phyloP scores from a whole-genome alignment of 2,888 invertebrate species.

The Tachina lurida region DNA sequence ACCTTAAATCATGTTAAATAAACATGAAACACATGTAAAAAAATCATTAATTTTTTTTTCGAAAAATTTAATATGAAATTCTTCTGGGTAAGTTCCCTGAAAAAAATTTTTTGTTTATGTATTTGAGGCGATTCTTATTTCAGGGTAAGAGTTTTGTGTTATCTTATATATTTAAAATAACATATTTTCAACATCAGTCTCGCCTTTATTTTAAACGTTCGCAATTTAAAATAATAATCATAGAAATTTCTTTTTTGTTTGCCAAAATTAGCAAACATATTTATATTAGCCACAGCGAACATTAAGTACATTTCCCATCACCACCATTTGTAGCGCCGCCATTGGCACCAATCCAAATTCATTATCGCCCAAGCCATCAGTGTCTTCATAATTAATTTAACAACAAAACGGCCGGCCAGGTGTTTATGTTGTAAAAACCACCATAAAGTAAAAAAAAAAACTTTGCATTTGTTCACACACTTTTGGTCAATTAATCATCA shows the following conservation, averaged over 20 bases:
- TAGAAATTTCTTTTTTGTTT: neutral
- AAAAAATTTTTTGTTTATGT: too few species aligned
- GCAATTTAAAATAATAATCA: neutral
- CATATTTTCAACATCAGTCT: too few species aligned
- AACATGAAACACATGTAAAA: too few species aligned
- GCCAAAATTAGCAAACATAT: neutral
- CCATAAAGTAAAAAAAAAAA: slow-evolving; percentile 11
- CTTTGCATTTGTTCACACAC: slow-evolving; percentile 29
- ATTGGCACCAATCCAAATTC: slow-evolving; percentile 14
- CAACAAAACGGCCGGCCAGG: slow-evolving; percentile 10
- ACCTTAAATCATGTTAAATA: too few species aligned
- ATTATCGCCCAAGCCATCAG: slow-evolving; percentile 1
- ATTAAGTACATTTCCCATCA: neutral
- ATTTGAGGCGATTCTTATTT: too few species aligned
- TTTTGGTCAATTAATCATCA: slow-evolving; percentile 51
- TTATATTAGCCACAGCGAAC: neutral
- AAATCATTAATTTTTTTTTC: too few species aligned
- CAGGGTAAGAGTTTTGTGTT: too few species aligned
- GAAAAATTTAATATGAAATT: too few species aligned
- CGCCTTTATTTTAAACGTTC: too few species aligned
- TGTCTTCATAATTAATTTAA: slow-evolving; percentile 34
- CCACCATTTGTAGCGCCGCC: neutral
- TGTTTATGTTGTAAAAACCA: slow-evolving; percentile 37
- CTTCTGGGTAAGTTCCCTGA: too few species aligned
- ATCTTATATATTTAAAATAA: too few species aligned